A percentile compares a stretch with the other conserved stretches of the same genome.
Evolutionary conservation across 2,888 invertebrate genomes (phyloP).

Genomic region (Andrena flavipes): DNA sequence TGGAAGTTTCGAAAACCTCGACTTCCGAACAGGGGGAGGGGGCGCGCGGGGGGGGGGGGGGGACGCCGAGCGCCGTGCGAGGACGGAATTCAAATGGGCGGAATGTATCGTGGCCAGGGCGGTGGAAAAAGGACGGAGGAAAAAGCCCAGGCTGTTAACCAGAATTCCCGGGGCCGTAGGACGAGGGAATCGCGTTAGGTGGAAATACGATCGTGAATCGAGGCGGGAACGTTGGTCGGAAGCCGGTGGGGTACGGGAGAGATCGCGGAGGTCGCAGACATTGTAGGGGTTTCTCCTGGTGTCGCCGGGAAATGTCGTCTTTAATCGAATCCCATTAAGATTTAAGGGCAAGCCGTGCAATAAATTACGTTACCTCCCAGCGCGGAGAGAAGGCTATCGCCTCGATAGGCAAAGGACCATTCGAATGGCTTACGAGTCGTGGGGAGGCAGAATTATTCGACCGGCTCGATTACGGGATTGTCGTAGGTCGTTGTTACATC

Average conservation of each 20-base stretch:
- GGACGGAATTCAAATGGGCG: conserved; percentile 60
- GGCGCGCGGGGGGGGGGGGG: no score
- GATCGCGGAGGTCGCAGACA: conserved; percentile 59
- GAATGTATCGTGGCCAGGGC: conserved; percentile 46
- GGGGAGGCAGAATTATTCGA: conserved; percentile 67
- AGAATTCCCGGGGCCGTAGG: conserved; percentile 51
- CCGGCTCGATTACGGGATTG: conserved; percentile 69
- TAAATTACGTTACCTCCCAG: conserved; percentile 77
- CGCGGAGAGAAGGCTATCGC: conserved; percentile 74
- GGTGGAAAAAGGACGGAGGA: conserved; percentile 49
- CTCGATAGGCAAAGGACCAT: conserved; percentile 76
- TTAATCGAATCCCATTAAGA: conserved; percentile 81
- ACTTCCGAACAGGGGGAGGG: conserved; percentile 3
- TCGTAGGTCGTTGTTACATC: conserved; percentile 69
- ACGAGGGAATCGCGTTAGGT: conserved; percentile 66
- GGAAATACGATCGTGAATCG: conserved; percentile 70
- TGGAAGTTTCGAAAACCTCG: not conserved
- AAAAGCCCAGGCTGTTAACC: conserved; percentile 48
- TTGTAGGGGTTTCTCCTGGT: conserved; percentile 66
- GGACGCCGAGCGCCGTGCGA: conserved; percentile 18
- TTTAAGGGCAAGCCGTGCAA: conserved; percentile 77
- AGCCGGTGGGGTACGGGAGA: conserved; percentile 45
- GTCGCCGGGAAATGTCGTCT: conserved; percentile 76
- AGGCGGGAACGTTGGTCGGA: conserved; percentile 36
- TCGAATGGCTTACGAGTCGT: conserved; percentile 67